These are phyloP conservation scores for Agrochola macilenta DNA, from an alignment of 2,888 invertebrate genomes.

Conservation along the genomic window DNA sequence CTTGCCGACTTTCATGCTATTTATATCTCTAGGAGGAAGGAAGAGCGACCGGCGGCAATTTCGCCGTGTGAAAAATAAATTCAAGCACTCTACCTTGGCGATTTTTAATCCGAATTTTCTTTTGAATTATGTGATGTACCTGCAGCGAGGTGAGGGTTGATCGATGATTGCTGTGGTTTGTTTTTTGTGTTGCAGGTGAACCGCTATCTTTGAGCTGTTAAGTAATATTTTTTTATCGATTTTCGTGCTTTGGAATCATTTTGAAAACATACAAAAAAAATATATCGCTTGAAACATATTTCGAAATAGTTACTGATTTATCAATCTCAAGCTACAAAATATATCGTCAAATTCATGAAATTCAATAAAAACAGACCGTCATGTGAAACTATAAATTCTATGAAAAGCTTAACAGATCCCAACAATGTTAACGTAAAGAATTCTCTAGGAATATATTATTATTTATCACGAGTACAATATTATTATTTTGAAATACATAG, in stretches of 20 bases:
- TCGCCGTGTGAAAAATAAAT: slow-evolving; percentile 78
- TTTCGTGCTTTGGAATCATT: not conserved
- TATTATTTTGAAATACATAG: not conserved
- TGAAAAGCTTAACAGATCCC: not conserved
- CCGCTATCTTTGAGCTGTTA: not conserved
- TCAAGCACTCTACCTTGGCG: slow-evolving; percentile 74
- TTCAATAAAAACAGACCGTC: not conserved
- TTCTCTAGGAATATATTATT: not conserved
- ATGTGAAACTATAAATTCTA: not conserved
- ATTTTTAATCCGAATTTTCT: slow-evolving; percentile 81
- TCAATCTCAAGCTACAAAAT: not conserved
- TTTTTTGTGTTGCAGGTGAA: slow-evolving; percentile 16
- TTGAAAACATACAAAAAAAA: not conserved
- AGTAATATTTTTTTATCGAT: too few species aligned
- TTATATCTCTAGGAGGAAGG: slow-evolving; percentile 76
- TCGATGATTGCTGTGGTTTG: slow-evolving; percentile 39
- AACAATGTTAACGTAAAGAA: not conserved
- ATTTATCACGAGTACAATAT: not conserved
- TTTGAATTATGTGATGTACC: slow-evolving; percentile 79
- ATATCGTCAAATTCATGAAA: not conserved
- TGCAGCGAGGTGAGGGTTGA: slow-evolving; percentile 57
- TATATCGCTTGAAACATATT: not conserved
- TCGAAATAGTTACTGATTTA: not conserved
- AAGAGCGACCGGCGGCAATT: slow-evolving; percentile 79
- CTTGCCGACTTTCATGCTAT: slow-evolving; percentile 75